Conservation (phyloP, 2,113 vertebrate genomes). For the Sceloporus tristichus region DNA sequence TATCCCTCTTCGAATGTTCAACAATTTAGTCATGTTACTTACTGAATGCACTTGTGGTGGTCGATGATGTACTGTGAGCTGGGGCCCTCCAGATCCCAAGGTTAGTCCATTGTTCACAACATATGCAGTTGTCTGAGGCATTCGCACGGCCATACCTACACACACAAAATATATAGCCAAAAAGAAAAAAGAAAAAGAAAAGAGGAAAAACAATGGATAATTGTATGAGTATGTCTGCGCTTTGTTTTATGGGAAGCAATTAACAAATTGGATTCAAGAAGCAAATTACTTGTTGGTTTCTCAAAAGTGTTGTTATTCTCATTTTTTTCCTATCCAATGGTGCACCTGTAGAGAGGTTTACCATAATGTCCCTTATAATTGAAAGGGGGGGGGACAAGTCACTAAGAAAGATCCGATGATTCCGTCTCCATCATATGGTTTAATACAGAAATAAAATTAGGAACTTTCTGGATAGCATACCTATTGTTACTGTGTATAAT, state of each 20-base stretch:
- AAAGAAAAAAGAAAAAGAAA: too few relatives aligned
- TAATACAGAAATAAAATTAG: neutral
- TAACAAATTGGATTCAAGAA: neutral
- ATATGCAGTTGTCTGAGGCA: slow-evolving; percentile 82
- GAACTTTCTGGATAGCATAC: neutral
- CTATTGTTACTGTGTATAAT: neutral
- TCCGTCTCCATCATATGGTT: neutral
- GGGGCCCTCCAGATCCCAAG: slow-evolving; percentile 81
- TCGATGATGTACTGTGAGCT: slow-evolving; percentile 86
- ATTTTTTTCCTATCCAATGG: neutral
- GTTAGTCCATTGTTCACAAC: slow-evolving; percentile 84
- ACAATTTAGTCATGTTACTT: slow-evolving; percentile 48
- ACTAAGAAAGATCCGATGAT: neutral
- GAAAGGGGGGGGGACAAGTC: too few relatives aligned
- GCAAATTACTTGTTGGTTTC: neutral
- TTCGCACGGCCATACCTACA: slow-evolving; percentile 80
- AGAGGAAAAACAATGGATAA: neutral
- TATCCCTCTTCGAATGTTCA: neutral
- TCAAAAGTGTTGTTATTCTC: neutral
- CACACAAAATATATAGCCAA: slow-evolving; percentile 10
- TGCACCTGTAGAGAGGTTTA: neutral
- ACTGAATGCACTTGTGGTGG: slow-evolving; percentile 80
- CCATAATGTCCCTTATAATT: neutral
- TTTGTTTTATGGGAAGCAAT: neutral
- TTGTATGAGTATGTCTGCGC: neutral